These are phyloP conservation scores for Callipepla squamata DNA, from an alignment of 2,113 vertebrate species.

Conservation along the genomic window DNA sequence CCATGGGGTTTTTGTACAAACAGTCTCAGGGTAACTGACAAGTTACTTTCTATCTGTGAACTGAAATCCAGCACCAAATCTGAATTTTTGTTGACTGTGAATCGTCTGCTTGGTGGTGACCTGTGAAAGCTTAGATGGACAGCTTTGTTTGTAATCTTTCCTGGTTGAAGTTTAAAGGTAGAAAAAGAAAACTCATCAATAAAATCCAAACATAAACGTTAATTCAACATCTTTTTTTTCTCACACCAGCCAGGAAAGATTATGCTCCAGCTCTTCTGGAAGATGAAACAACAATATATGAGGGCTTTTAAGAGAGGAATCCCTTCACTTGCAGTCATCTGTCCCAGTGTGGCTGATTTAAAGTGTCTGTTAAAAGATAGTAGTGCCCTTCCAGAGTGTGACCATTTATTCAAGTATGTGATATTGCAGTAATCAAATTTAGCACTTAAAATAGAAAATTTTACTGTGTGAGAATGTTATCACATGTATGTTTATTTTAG, in stretches of 20 bases:
- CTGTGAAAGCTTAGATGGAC: background rate
- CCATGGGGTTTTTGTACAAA: background rate
- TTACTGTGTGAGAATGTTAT: background rate
- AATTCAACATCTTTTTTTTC: background rate
- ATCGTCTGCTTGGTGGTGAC: background rate
- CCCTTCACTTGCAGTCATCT: background rate
- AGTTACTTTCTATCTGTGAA: background rate
- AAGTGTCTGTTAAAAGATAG: background rate
- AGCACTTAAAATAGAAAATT: conserved; percentile 1
- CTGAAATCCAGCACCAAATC: background rate
- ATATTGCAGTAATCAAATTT: background rate
- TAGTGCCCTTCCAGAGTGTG: background rate
- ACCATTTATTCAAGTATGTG: conserved; percentile 3
- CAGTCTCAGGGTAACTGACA: background rate
- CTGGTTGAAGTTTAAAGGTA: background rate
- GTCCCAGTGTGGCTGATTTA: background rate
- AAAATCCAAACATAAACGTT: no score
- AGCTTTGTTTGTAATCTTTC: background rate
- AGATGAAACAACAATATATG: background rate
- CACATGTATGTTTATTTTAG: background rate
- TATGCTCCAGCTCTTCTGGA: background rate
- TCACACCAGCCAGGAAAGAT: background rate
- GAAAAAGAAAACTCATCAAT: background rate
- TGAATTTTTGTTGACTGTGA: background rate
- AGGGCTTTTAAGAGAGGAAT: background rate